Percentiles rank a stretch among this genome's conserved stretches.
Conservation (phyloP, 2,797 vertebrate genomes). For the Xenopus petersii region DNA sequence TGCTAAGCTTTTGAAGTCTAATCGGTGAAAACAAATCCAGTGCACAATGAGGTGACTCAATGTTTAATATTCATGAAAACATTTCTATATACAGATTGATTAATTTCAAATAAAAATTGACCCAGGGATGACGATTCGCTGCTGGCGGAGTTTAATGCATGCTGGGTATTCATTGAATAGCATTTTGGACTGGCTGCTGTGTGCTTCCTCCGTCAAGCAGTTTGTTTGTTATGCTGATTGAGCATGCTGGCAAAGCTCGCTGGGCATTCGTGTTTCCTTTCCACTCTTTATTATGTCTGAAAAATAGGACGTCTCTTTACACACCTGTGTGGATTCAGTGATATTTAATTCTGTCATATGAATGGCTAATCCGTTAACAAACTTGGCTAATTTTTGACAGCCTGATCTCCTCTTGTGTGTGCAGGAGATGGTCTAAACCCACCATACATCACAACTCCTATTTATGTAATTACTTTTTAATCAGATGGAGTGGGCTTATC, state of each 20-base stretch:
- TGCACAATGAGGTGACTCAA: background rate
- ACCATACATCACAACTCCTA: too few species aligned
- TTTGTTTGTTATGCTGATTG: conserved; percentile 15
- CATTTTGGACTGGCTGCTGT: conserved; percentile 7
- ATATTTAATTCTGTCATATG: background rate
- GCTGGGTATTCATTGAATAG: conserved; percentile 9
- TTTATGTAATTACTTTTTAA: too few species aligned
- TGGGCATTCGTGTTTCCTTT: conserved; percentile 9
- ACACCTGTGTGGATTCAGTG: conserved; percentile 17
- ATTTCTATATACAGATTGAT: conserved; percentile 20
- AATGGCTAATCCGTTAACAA: conserved; percentile 12
- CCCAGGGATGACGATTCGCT: background rate
- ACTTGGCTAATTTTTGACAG: background rate
- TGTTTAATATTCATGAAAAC: conserved; percentile 20
- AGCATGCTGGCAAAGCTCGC: background rate
- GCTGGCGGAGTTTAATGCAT: background rate
- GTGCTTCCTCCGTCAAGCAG: background rate
- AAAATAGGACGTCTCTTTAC: background rate
- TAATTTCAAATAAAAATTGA: conserved; percentile 12
- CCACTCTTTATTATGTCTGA: conserved; percentile 4
- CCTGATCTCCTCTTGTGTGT: background rate
- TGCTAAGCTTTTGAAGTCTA: background rate
- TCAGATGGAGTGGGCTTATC: too few species aligned
- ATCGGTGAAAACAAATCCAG: conserved; percentile 4
- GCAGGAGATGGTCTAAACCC: background rate